Conservation (phyloP, 2,113 vertebrate genomes). For the Taurulus bubalis region DNA sequence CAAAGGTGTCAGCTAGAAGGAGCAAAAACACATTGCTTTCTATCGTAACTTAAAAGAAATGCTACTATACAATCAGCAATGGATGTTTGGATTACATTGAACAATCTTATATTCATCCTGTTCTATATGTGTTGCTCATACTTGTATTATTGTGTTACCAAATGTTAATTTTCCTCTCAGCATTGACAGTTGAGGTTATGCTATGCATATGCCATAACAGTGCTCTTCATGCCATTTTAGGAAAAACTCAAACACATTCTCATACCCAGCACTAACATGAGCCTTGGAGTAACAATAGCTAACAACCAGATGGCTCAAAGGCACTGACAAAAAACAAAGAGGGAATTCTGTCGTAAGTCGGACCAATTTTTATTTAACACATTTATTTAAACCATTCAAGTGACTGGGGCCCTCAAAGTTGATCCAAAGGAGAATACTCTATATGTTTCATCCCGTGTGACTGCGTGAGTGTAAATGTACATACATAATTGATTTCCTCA, state of each 20-base stretch:
- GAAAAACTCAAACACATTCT: too few relatives aligned
- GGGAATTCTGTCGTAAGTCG: too few relatives aligned
- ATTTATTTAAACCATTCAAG: too few relatives aligned
- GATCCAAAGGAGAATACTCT: background rate
- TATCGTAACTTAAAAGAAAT: background rate
- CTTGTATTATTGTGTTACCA: background rate
- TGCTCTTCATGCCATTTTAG: too few relatives aligned
- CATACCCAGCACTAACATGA: too few relatives aligned
- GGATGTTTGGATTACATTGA: background rate
- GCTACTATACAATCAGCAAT: background rate
- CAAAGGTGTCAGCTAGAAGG: conserved; percentile 8
- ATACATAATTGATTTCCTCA: background rate
- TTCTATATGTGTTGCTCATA: background rate
- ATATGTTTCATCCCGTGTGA: background rate
- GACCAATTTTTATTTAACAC: background rate
- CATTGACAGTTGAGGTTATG: too few relatives aligned
- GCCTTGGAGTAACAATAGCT: too few relatives aligned
- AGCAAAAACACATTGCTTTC: conserved; percentile 12
- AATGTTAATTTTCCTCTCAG: too few relatives aligned
- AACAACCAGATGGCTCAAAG: too few relatives aligned
- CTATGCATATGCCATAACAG: too few relatives aligned
- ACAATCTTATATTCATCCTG: background rate
- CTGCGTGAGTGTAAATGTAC: background rate
- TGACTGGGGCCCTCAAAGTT: too few relatives aligned
- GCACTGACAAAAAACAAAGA: background rate